These are phyloP conservation scores for Pipa parva DNA, from an alignment of 2,113 vertebrate genomes.

Conservation along the genomic window DNA sequence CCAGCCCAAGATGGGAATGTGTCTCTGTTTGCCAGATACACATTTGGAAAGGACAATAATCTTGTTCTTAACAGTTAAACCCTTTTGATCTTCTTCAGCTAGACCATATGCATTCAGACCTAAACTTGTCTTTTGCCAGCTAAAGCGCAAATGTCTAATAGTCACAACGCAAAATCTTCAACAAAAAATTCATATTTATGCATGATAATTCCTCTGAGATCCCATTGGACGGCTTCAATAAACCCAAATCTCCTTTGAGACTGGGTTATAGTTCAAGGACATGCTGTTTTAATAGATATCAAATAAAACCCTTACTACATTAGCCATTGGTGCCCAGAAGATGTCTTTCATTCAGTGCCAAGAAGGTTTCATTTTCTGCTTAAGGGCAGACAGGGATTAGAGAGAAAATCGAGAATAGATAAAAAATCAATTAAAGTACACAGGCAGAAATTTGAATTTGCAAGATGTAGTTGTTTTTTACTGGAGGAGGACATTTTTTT, in stretches of 20 bases:
- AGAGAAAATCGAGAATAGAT: neutral
- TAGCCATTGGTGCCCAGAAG: constrained; percentile 27
- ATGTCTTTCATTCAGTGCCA: constrained; percentile 18
- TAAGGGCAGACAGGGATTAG: constrained; percentile 29
- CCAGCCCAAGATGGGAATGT: constrained; percentile 3
- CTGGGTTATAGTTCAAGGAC: constrained; percentile 26
- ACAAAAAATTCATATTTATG: constrained; percentile 10
- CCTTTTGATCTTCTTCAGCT: constrained; percentile 51
- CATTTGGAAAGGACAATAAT: constrained; percentile 31
- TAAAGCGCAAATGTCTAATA: constrained; percentile 48
- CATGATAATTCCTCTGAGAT: neutral
- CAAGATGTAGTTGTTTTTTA: too few species aligned
- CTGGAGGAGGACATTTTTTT: too few species aligned
- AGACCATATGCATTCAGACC: constrained; percentile 15
- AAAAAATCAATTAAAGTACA: too few species aligned
- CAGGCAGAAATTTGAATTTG: too few species aligned
- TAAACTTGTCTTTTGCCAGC: constrained; percentile 39
- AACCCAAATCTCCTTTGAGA: neutral
- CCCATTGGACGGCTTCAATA: neutral
- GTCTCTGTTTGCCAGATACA: constrained; percentile 68
- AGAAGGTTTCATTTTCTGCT: constrained; percentile 8
- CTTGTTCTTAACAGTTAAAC: constrained; percentile 50
- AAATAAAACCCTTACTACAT: constrained; percentile 30
- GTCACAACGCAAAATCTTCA: constrained; percentile 41
- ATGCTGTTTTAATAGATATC: constrained; percentile 41